Conservation (phyloP, 2,888 invertebrate genomes). For the Mellilla xanthometata region DNA sequence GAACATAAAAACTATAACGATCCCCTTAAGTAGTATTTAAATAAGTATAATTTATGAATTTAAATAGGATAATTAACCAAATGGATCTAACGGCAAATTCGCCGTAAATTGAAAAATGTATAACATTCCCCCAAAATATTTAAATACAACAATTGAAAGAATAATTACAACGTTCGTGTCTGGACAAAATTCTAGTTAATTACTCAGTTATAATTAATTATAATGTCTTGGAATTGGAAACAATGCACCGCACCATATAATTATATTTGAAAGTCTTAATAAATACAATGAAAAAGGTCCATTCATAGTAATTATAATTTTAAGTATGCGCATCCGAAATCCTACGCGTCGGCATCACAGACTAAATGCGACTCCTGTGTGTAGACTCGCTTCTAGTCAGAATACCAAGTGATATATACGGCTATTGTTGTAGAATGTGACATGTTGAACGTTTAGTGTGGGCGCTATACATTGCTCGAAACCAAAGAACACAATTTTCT, state of each 20-base stretch:
- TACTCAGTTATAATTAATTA: neutral
- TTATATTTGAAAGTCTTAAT: conserved; percentile 17
- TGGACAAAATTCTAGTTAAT: too few species aligned
- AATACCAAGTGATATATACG: conserved; percentile 42
- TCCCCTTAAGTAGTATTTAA: conserved; percentile 17
- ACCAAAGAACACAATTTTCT: conserved; percentile 11
- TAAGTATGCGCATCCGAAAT: conserved; percentile 24
- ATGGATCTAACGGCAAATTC: too few species aligned
- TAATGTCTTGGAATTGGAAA: conserved; percentile 2
- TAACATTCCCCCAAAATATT: too few species aligned
- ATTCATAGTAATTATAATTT: conserved; percentile 23
- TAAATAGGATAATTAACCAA: neutral
- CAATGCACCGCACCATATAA: conserved; percentile 2
- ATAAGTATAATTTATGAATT: conserved; percentile 17
- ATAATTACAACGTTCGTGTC: too few species aligned
- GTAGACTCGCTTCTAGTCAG: conserved; percentile 31
- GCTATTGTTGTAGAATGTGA: conserved; percentile 36
- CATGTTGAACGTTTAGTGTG: conserved; percentile 29
- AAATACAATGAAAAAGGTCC: conserved; percentile 16
- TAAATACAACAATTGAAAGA: too few species aligned
- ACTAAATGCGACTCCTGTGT: conserved; percentile 20
- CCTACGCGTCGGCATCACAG: conserved; percentile 27
- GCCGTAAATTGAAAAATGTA: too few species aligned
- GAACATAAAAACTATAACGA: conserved; percentile 26
- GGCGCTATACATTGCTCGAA: conserved; percentile 30